Evolutionary conservation across 1,140 invertebrate genomes (phyloP).

Genomic region (Anastrepha obliqua): DNA sequence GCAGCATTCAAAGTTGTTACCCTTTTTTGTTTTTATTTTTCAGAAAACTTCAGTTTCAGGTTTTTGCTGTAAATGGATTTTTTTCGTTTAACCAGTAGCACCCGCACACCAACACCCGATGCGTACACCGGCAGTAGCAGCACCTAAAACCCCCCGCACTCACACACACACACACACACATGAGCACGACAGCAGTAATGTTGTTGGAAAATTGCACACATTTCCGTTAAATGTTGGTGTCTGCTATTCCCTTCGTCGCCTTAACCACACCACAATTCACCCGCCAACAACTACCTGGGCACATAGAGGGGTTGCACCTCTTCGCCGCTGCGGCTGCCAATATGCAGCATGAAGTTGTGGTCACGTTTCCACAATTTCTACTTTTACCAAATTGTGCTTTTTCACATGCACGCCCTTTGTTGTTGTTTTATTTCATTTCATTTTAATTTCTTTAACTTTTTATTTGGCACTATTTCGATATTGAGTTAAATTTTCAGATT

Average conservation of each 20-base stretch:
- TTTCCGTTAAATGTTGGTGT: constrained; percentile 36
- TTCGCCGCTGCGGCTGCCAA: constrained; percentile 1
- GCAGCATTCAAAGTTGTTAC: not conserved
- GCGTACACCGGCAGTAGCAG: not conserved
- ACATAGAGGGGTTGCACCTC: not conserved
- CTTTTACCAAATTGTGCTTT: constrained; percentile 4
- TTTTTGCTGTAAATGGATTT: not conserved
- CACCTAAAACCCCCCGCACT: not conserved
- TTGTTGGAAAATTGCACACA: constrained; percentile 28
- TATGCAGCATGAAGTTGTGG: constrained; percentile 42
- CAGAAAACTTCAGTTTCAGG: not conserved
- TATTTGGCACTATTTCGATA: constrained; percentile 24
- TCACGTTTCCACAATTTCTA: constrained; percentile 48
- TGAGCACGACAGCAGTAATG: not conserved
- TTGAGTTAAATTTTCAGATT: constrained; percentile 40
- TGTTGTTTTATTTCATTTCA: not conserved
- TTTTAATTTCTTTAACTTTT: constrained; percentile 16
- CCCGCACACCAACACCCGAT: too few relatives aligned
- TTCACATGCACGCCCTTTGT: not conserved
- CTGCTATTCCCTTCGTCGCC: not conserved
- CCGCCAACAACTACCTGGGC: too few relatives aligned
- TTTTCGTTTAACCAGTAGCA: not conserved
- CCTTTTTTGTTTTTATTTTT: not conserved
- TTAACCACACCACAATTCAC: not conserved
- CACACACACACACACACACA: not conserved